Conservation (phyloP, 1,140 invertebrate genomes). For the Drosophila lowei region DNA sequence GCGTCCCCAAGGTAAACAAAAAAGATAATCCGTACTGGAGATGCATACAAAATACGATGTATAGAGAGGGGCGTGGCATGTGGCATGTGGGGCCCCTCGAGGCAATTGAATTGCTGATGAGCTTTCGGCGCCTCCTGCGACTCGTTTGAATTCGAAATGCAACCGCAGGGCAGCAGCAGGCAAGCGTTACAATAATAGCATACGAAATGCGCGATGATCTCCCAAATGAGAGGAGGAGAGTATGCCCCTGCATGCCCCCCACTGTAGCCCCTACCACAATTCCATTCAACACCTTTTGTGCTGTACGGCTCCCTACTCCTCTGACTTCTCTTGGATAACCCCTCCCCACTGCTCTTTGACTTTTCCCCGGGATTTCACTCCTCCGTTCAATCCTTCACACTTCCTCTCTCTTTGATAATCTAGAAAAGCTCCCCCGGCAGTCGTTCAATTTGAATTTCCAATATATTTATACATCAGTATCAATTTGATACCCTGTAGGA, state of each 20-base stretch:
- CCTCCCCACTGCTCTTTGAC: background rate
- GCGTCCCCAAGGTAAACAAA: conserved; percentile 29
- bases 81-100: background rate
- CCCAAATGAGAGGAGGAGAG: conserved; percentile 40
- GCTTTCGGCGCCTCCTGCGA: conserved; percentile 60
- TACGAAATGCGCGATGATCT: conserved; percentile 64
- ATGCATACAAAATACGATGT: conserved; percentile 60
- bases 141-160: conserved; percentile 75
- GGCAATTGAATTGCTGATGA: conserved; percentile 79
- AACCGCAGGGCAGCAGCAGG: conserved; percentile 35
- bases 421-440: conserved; percentile 57
- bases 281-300: too few relatives aligned
- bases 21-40: conserved; percentile 62
- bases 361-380: background rate
- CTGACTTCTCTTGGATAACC: background rate
- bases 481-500: too few relatives aligned
- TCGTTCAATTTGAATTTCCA: conserved; percentile 67
- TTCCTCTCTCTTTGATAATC: conserved; percentile 11
- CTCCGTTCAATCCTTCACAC: conserved; percentile 19
- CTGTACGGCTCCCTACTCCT: background rate
- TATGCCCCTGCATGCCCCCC: too few relatives aligned
- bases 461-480: conserved; percentile 34
- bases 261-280: too few relatives aligned
- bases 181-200: conserved; percentile 69
- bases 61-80: conserved; percentile 10